Percentiles rank a stretch among this genome's conserved stretches.
Conservation (phyloP, 2,888 invertebrate genomes). For the Invenusta paracnida region DNA sequence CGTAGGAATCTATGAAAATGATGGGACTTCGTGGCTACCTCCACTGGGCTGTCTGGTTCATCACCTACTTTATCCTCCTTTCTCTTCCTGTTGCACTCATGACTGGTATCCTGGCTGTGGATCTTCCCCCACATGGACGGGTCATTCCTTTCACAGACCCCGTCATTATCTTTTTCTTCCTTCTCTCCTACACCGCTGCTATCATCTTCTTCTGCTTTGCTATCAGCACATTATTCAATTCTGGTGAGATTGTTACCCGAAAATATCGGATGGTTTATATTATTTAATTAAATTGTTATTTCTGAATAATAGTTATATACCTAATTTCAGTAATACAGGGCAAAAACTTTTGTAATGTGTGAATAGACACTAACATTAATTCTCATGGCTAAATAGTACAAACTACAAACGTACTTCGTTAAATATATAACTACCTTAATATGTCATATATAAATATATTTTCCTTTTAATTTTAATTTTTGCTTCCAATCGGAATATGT, state of each 20-base stretch:
- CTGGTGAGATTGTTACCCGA: background rate
- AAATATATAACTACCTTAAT: no score
- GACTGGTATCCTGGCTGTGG: conserved; percentile 54
- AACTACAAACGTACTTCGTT: no score
- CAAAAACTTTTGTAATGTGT: no score
- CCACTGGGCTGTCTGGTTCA: conserved; percentile 81
- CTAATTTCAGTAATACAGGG: no score
- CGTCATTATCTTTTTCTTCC: conserved; percentile 68
- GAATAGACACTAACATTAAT: no score
- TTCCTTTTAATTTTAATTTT: no score
- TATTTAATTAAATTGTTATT: no score
- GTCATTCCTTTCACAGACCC: conserved; percentile 71
- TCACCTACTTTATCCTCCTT: conserved; percentile 71
- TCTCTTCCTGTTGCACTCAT: conserved; percentile 65
- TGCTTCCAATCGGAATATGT: no score
- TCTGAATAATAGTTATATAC: no score
- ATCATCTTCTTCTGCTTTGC: conserved; percentile 75
- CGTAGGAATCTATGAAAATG: conserved; percentile 88
- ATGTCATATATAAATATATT: no score
- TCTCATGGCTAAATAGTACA: no score
- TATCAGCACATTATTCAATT: conserved; percentile 71
- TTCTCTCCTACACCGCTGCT: conserved; percentile 70
- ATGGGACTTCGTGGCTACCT: conserved; percentile 79
- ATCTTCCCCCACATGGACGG: conserved; percentile 54
- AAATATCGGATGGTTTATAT: no score